Percentiles rank a stretch among this genome's conserved stretches.
Evolutionary conservation across 2,797 vertebrate species (phyloP).

Genomic region (Lithobates sylvaticus): DNA sequence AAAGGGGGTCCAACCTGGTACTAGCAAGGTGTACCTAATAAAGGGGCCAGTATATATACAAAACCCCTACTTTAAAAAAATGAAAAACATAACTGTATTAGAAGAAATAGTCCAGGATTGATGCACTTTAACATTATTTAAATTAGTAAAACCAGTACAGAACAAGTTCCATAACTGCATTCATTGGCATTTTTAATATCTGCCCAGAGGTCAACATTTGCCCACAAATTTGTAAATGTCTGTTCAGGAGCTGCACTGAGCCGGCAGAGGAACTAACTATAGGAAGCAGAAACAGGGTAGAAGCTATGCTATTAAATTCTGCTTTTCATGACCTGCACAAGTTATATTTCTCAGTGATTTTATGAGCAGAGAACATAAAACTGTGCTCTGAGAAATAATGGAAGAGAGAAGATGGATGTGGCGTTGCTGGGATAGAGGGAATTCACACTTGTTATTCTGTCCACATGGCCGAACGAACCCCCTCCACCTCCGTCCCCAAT

Average conservation of each 20-base stretch:
- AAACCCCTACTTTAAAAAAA: too few species aligned
- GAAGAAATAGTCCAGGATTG: too few species aligned
- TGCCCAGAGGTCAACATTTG: too few species aligned
- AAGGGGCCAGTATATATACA: too few species aligned
- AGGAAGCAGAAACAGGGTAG: slow-evolving; percentile 1
- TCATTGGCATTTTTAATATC: too few species aligned
- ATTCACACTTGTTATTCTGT: slow-evolving; percentile 51
- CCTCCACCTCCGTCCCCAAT: background rate
- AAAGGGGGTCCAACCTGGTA: too few species aligned
- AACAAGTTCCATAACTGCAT: too few species aligned
- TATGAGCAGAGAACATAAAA: slow-evolving; percentile 54
- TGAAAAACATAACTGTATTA: too few species aligned
- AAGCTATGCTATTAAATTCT: slow-evolving; percentile 25
- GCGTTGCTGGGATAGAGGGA: slow-evolving; percentile 15
- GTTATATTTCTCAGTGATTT: slow-evolving; percentile 36
- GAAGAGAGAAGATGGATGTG: slow-evolving; percentile 50
- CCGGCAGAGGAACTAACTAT: background rate
- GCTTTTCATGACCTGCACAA: slow-evolving; percentile 32
- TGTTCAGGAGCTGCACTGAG: background rate
- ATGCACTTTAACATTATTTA: too few species aligned
- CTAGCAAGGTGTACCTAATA: too few species aligned
- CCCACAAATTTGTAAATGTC: too few species aligned
- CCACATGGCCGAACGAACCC: slow-evolving; percentile 18
- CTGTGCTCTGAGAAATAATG: slow-evolving; percentile 38
- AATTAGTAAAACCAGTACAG: too few species aligned